phyloP scores from a whole-genome alignment of 2,888 invertebrate genomes.

The Pachymerium ferrugineum region DNA sequence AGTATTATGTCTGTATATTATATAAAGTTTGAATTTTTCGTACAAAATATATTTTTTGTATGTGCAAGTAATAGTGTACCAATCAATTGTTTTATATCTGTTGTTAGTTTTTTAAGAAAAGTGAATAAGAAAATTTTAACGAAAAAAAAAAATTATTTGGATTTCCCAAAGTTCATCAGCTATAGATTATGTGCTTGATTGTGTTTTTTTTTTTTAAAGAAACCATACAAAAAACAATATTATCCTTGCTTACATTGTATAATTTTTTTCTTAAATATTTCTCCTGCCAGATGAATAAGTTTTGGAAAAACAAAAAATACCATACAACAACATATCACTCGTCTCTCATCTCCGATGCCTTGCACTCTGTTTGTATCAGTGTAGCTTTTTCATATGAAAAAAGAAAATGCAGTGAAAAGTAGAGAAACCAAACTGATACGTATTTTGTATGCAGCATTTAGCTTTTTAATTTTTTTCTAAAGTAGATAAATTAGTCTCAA shows the following conservation, averaged over 20 bases:
- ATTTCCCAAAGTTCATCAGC: no score
- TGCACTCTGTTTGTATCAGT: slow-evolving; percentile 18
- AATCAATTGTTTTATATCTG: not conserved
- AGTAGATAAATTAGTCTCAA: not conserved
- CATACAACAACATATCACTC: slow-evolving; percentile 23
- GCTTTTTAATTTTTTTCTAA: not conserved
- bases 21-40: not conserved
- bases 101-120: no score
- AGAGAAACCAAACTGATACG: not conserved
- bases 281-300: slow-evolving; percentile 2
- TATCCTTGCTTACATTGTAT: slow-evolving; percentile 3
- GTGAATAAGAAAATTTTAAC: no score
- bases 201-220: no score
- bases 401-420: not conserved
- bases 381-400: not conserved
- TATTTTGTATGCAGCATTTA: slow-evolving; percentile 23
- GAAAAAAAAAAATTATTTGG: not conserved
- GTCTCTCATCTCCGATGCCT: slow-evolving; percentile 23
- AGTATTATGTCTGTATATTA: not conserved
- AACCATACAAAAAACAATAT: no score
- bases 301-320: not conserved
- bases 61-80: not conserved
- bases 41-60: slow-evolving; percentile 8
- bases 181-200: no score
- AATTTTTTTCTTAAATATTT: not conserved